These are phyloP conservation scores for Papilio gigon DNA, from an alignment of 2,888 invertebrate genomes.

Conservation along the genomic window DNA sequence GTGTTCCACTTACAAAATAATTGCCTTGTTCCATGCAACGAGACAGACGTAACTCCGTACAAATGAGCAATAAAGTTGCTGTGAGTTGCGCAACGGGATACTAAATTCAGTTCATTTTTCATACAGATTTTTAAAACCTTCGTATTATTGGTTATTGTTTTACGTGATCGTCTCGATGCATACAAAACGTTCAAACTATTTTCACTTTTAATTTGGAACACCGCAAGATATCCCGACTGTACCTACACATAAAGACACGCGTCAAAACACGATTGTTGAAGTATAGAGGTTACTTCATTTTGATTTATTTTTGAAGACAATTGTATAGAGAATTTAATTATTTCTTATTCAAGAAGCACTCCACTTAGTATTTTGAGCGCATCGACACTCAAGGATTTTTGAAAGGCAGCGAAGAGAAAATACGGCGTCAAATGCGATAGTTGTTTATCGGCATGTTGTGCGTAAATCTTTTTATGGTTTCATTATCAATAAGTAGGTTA, in stretches of 20 bases:
- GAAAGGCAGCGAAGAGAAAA: slow-evolving; percentile 25
- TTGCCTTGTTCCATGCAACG: too few species aligned
- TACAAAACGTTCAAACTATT: too few species aligned
- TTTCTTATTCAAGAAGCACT: slow-evolving; percentile 25
- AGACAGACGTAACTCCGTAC: too few species aligned
- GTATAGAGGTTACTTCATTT: background rate
- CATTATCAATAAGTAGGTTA: slow-evolving; percentile 18
- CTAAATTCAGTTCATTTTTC: too few species aligned
- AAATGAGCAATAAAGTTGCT: too few species aligned
- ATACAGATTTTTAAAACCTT: too few species aligned
- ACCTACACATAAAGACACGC: background rate
- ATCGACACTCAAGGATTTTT: slow-evolving; percentile 30
- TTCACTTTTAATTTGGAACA: too few species aligned
- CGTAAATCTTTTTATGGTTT: slow-evolving; percentile 9
- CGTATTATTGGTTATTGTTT: too few species aligned
- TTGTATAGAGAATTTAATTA: slow-evolving; percentile 3
- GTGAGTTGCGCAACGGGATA: too few species aligned
- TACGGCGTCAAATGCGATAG: slow-evolving; percentile 11
- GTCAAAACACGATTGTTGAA: background rate
- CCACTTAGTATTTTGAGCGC: slow-evolving; percentile 24
- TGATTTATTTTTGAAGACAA: background rate
- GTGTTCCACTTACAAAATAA: too few species aligned
- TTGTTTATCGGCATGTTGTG: slow-evolving; percentile 15
- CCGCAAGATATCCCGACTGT: too few species aligned
- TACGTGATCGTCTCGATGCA: too few species aligned